A percentile compares a stretch with the other conserved stretches of the same genome.
These are phyloP conservation scores for Gymnothorax reevesii DNA, from an alignment of 2,797 vertebrate genomes.

Conservation along the genomic window DNA sequence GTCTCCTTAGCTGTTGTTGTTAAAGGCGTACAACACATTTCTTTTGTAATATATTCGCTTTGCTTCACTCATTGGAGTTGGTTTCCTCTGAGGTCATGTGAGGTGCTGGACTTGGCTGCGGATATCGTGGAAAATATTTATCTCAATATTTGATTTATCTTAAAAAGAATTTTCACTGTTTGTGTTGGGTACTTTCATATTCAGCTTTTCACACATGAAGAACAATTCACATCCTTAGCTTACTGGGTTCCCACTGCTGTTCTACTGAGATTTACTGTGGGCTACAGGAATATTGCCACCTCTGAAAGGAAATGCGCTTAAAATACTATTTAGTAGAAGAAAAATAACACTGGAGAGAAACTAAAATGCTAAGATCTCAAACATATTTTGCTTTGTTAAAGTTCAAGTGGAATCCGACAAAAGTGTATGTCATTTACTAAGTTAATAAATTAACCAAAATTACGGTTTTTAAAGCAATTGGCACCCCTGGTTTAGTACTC, in stretches of 20 bases:
- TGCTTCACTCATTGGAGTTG: slow-evolving; percentile 38
- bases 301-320: too few species aligned
- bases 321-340: too few species aligned
- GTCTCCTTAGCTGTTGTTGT: slow-evolving; percentile 60
- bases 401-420: too few species aligned
- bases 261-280: not conserved
- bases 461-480: too few species aligned
- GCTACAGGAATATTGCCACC: too few species aligned
- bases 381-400: too few species aligned
- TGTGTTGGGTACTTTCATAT: slow-evolving; percentile 5
- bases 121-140: slow-evolving; percentile 42
- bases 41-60: slow-evolving; percentile 54
- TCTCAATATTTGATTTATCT: slow-evolving; percentile 24
- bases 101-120: slow-evolving; percentile 32
- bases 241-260: not conserved
- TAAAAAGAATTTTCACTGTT: slow-evolving; percentile 26
- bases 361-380: too few species aligned
- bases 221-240: not conserved
- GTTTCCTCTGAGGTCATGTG: slow-evolving; percentile 41
- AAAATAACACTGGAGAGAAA: too few species aligned
- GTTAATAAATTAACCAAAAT: too few species aligned
- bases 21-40: slow-evolving; percentile 56
- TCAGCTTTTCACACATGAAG: not conserved
- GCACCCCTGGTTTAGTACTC: too few species aligned
- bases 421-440: too few species aligned